These are phyloP conservation scores for Vulpes ferrilata DNA, from an alignment of 2,113 vertebrate genomes.

Conservation along the genomic window DNA sequence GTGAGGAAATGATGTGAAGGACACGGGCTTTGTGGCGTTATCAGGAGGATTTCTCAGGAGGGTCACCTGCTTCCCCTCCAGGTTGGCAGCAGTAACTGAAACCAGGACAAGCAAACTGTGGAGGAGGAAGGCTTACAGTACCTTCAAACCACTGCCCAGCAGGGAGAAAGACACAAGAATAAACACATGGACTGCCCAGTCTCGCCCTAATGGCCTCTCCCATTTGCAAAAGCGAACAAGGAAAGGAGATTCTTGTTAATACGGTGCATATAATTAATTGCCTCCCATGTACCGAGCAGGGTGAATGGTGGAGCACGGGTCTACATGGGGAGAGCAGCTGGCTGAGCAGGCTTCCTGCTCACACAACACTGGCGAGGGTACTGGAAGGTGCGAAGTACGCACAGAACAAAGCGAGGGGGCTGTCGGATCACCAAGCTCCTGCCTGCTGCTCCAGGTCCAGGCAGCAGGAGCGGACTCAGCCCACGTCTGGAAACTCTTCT, in stretches of 20 bases:
- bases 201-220: too few relatives aligned
- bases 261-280: not conserved
- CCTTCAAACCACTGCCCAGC: too few relatives aligned
- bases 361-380: not conserved
- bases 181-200: not conserved
- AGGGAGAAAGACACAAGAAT: not conserved
- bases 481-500: fast-evolving
- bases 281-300: not conserved
- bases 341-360: not conserved
- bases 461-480: not conserved
- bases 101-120: too few relatives aligned
- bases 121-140: not conserved
- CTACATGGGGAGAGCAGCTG: not conserved
- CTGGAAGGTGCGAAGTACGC: not conserved
- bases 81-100: not conserved
- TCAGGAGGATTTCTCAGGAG: not conserved
- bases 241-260: not conserved
- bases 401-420: not conserved
- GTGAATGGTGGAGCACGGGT: not conserved
- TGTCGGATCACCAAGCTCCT: not conserved
- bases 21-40: fast-evolving
- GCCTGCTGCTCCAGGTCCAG: not conserved
- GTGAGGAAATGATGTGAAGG: fast-evolving
- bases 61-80: not conserved
- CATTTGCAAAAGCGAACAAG: not conserved